A percentile compares a stretch with the other conserved stretches of the same genome.
These are phyloP conservation scores for Thunnus maccoyii DNA, from an alignment of 2,113 vertebrate genomes.

Conservation along the genomic window DNA sequence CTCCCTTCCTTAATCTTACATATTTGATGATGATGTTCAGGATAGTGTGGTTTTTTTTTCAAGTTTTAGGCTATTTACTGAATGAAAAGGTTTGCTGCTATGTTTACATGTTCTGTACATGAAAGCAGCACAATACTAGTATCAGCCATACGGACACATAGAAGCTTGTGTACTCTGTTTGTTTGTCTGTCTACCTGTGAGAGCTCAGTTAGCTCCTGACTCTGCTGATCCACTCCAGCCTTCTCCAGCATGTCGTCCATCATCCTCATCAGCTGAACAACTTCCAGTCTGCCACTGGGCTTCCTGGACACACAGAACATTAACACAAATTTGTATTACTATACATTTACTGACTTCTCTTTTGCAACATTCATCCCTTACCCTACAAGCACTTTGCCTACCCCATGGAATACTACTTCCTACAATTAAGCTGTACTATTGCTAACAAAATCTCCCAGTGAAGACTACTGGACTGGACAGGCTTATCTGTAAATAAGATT, in stretches of 20 bases:
- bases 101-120: not conserved
- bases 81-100: not conserved
- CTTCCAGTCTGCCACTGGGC: conserved; percentile 89
- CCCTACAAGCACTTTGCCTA: not conserved
- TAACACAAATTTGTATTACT: not conserved
- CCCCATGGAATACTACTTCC: not conserved
- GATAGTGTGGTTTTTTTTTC: too few relatives aligned
- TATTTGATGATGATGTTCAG: too few relatives aligned
- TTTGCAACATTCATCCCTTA: not conserved
- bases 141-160: not conserved
- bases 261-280: conserved; percentile 86
- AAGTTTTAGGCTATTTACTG: too few relatives aligned
- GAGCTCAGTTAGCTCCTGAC: conserved; percentile 80
- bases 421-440: not conserved
- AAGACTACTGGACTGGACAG: not conserved
- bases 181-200: conserved; percentile 84
- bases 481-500: not conserved
- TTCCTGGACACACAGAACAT: conserved; percentile 79
- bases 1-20: too few relatives aligned
- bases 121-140: not conserved
- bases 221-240: conserved; percentile 84
- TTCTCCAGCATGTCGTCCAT: conserved; percentile 92
- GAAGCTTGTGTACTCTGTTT: not conserved
- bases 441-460: not conserved
- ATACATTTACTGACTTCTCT: not conserved